Percentiles rank a stretch among this genome's conserved stretches.
Evolutionary conservation across 2,888 invertebrate species (phyloP).

Genomic region (Eupelmus urozonus): DNA sequence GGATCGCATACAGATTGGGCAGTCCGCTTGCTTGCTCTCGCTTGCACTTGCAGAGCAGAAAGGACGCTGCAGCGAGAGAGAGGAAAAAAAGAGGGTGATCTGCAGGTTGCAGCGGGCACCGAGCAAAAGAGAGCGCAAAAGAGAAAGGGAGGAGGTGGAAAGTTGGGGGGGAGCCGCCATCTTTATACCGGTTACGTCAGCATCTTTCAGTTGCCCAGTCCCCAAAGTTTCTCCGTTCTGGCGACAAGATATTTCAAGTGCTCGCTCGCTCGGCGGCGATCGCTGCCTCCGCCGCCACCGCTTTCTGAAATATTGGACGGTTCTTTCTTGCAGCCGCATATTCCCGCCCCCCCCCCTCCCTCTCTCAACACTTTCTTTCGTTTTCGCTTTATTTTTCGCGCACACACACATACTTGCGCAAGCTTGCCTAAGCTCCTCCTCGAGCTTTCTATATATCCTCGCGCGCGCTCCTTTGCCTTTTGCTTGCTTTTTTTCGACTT

Average conservation of each 20-base stretch:
- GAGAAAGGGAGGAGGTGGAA: conserved; percentile 2
- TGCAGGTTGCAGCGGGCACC: conserved; percentile 1
- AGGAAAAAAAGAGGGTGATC: background rate
- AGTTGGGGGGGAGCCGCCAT: conserved; percentile 63
- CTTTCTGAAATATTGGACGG: conserved; percentile 76
- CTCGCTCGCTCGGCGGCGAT: conserved; percentile 25
- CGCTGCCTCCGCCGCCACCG: conserved; percentile 64
- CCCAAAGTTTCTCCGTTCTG: conserved; percentile 73
- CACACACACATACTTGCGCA: no score
- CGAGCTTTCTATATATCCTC: conserved; percentile 14
- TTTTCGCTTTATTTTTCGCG: conserved; percentile 31
- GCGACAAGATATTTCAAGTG: conserved; percentile 78
- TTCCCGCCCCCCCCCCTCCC: conserved; percentile 62
- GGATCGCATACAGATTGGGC: background rate
- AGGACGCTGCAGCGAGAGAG: background rate
- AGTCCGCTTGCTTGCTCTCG: background rate
- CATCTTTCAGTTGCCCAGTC: conserved; percentile 72
- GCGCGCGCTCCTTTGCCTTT: background rate
- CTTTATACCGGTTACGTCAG: conserved; percentile 76
- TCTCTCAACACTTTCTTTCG: conserved; percentile 29
- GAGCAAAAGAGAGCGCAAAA: conserved; percentile 17
- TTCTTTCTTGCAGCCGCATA: conserved; percentile 75
- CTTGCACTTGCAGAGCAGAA: background rate
- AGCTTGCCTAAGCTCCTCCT: conserved; percentile 2
- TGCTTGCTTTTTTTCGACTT: background rate